Base-by-base conservation (phyloP, 1,140 invertebrate species). In the Tetraneura akinire region DNA sequence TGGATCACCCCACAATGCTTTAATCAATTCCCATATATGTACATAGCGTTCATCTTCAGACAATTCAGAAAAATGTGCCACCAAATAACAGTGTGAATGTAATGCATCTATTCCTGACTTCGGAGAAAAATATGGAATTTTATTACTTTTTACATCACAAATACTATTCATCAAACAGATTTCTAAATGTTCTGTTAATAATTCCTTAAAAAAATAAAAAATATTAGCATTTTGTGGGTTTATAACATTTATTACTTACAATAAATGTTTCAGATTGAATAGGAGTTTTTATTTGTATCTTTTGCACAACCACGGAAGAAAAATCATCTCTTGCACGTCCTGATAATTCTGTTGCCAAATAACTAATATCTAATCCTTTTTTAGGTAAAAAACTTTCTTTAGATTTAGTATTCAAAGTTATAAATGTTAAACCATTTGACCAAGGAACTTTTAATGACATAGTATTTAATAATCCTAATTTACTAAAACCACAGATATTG, bases 21-120 rank as follows among this genome's bases (percentile, higher is more conserved):
- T 73, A n/a, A 81, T 74, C 10, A 81, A 37, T 6, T 81, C 80
- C 80, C 80, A 81, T 3, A 81, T 68, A 47, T 81, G 70, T n/a
- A 37, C 42, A 73, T 81, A 70, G 26, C n/a, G 42, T 42, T 70
- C 23, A 32, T 81, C 80, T 62, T 81, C 80, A 5, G 55, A 55
- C 0, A 78, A 21, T 73, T 74, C 66, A 37, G 51, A 37, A 21
- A 81, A 60, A 21, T 73, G 21, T 29, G 53, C 82, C 4, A 89
- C 86, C 73, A 87, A 83, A 26, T 83, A 83, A 29, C 87, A 87
- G 82, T 90, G 89, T 1, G 86, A 85, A 26, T 88, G 86, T 64
- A 90, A 80, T 16, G 85, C 86, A 18, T 83, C 83, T 9, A 85
- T 81, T 42, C 86, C 86, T 32, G 81, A 83, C 23, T 84, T 83